Conservation (phyloP, 37 sponge, comb jelly and placozoan species). For the Halisarca cf. caerulea region DNA sequence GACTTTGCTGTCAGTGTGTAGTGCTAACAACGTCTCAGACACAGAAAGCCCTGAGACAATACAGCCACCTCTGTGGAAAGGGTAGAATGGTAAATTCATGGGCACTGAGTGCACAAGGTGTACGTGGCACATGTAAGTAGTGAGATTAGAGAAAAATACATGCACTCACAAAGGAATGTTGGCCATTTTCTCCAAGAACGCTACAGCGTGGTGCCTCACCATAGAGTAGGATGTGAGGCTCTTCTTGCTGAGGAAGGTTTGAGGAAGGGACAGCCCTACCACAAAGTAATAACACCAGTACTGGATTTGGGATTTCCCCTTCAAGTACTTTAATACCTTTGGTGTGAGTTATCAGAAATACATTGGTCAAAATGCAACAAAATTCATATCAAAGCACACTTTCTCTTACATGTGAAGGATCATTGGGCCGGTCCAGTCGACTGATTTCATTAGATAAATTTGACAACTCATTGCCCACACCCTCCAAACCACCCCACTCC, state of each 20-base stretch:
- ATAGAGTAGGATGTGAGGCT: not conserved
- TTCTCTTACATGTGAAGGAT: conserved; percentile 48
- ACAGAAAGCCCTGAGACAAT: not conserved
- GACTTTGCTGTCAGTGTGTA: not conserved
- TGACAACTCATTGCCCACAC: conserved; percentile 56
- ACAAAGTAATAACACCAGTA: not conserved
- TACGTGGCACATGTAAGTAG: too few relatives aligned
- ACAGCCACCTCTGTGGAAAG: too few relatives aligned
- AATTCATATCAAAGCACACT: too few relatives aligned
- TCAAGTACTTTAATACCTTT: not conserved
- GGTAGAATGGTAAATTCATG: too few relatives aligned
- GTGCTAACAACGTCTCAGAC: not conserved
- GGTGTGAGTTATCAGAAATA: not conserved
- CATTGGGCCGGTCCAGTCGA: conserved; percentile 34
- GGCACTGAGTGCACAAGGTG: too few relatives aligned
- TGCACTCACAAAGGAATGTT: not conserved
- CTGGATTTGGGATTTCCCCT: not conserved
- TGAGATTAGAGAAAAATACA: too few relatives aligned
- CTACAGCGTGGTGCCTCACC: not conserved
- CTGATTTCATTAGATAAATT: conserved; percentile 46
- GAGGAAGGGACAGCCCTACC: not conserved
- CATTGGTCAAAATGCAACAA: not conserved
- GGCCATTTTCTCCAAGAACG: not conserved
- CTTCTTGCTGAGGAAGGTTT: conserved; percentile 3
- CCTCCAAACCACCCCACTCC: conserved; percentile 65